Evolutionary conservation across 2,797 vertebrate species (phyloP).

Genomic region (Enteromius afrohamiltoni): DNA sequence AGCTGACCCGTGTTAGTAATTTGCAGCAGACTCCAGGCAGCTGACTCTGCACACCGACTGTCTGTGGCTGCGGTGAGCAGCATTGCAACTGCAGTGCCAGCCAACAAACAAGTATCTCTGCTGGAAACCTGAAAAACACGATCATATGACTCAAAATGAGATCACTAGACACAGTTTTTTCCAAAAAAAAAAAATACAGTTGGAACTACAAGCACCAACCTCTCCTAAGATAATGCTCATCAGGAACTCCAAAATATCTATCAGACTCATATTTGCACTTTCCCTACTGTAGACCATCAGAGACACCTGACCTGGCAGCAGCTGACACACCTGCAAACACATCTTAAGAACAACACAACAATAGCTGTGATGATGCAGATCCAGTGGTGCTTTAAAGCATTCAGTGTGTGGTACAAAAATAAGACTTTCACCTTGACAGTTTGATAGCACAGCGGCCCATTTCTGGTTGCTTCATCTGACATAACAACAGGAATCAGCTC

Average conservation of each 20-base stretch:
- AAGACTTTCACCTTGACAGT: constrained; percentile 78
- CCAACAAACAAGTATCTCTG: constrained; percentile 85
- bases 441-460: constrained; percentile 73
- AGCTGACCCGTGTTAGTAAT: constrained; percentile 66
- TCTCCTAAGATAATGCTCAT: constrained; percentile 78
- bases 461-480: constrained; percentile 66
- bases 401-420: background rate
- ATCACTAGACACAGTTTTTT: background rate
- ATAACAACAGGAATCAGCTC: constrained; percentile 72
- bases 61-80: constrained; percentile 79
- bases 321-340: constrained; percentile 88
- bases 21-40: constrained; percentile 77
- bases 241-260: constrained; percentile 81
- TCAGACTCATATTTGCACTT: constrained; percentile 58
- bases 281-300: constrained; percentile 74
- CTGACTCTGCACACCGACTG: constrained; percentile 65
- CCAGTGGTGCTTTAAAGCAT: background rate
- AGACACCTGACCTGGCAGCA: constrained; percentile 72
- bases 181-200: background rate
- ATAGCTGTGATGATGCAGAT: constrained; percentile 39
- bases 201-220: constrained; percentile 66
- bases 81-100: constrained; percentile 85
- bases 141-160: background rate
- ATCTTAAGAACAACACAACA: constrained; percentile 69
- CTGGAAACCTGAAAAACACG: constrained; percentile 68